Conservation (phyloP, 2,888 invertebrate species). For the Tenodera sinensis region DNA sequence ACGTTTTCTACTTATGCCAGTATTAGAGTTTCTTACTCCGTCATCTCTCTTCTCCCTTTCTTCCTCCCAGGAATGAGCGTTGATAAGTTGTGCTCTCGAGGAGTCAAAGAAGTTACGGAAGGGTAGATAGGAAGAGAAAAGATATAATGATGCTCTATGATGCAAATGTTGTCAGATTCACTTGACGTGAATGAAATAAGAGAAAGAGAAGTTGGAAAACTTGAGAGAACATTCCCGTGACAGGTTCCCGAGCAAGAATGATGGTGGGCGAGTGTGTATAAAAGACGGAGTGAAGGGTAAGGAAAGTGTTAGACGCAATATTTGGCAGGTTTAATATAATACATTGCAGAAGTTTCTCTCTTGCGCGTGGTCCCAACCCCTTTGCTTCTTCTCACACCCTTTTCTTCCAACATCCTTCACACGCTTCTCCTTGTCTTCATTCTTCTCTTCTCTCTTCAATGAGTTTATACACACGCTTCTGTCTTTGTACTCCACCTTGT, state of each 20-base stretch:
- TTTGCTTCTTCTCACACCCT: background rate
- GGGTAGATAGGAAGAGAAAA: background rate
- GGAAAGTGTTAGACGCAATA: conserved; percentile 1
- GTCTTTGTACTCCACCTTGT: background rate
- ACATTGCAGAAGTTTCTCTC: conserved; percentile 13
- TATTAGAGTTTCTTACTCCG: background rate
- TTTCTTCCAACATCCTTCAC: background rate
- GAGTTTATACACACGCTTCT: background rate
- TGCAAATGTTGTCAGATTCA: conserved; percentile 18
- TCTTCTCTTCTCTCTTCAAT: conserved; percentile 1
- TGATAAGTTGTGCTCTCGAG: background rate
- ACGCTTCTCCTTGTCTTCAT: conserved; percentile 1
- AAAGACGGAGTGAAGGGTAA: background rate
- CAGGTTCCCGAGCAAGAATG: conserved; percentile 11
- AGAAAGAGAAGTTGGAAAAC: background rate
- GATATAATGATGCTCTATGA: background rate
- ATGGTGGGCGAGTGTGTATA: background rate
- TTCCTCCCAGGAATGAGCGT: background rate
- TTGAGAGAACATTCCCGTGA: background rate
- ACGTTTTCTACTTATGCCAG: background rate
- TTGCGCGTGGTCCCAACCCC: background rate
- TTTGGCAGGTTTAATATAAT: conserved; percentile 18
- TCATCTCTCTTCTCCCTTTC: background rate
- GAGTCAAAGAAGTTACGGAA: background rate
- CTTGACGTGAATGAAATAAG: conserved; percentile 17